These are phyloP conservation scores for Operophtera brumata DNA, from an alignment of 2,888 invertebrate genomes.

Conservation along the genomic window DNA sequence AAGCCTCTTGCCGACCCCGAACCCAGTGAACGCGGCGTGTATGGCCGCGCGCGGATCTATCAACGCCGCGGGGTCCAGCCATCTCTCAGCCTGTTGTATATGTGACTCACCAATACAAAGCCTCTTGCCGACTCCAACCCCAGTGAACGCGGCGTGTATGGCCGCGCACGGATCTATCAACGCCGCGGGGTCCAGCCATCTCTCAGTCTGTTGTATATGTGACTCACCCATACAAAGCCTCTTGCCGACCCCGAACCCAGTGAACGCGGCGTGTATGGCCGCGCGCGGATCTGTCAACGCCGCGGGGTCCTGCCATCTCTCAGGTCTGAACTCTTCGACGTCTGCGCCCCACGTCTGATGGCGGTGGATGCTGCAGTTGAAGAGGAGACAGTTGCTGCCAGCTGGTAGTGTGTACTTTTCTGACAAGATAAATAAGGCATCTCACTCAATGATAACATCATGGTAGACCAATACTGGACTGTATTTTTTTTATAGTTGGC, in stretches of 20 bases:
- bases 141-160: no score
- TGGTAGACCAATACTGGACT: no score
- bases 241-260: background rate
- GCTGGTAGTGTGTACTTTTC: constrained; percentile 13
- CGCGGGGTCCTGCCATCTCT: constrained; percentile 30
- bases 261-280: background rate
- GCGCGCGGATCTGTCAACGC: constrained; percentile 15
- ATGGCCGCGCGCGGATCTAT: no score
- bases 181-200: no score
- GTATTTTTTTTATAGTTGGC: no score
- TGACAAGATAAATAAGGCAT: background rate
- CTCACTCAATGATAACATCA: no score
- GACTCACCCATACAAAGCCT: background rate
- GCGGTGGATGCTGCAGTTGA: background rate
- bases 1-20: background rate
- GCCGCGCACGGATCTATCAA: no score
- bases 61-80: no score
- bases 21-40: background rate
- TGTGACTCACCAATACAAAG: background rate
- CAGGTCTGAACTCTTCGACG: constrained; percentile 28
- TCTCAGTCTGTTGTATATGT: no score
- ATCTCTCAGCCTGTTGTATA: no score
- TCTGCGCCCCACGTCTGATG: constrained; percentile 32
- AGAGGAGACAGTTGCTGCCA: background rate
- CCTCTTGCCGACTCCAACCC: background rate